phyloP scores from a whole-genome alignment of 2,113 vertebrate species.

The Charadrius vociferus region DNA sequence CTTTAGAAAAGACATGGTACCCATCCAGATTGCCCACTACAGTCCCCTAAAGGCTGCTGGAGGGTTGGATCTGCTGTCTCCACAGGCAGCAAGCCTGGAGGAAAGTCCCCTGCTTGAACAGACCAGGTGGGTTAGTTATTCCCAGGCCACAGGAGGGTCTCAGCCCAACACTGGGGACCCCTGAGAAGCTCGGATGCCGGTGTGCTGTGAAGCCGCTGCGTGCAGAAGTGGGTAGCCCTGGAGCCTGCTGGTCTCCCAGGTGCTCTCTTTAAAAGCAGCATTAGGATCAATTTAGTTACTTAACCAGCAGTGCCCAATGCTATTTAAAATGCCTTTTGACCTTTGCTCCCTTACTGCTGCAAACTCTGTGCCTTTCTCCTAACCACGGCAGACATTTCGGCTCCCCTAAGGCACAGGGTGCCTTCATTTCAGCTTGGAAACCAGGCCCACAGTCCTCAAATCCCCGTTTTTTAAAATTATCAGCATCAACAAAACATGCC shows the following conservation, averaged over 20 bases:
- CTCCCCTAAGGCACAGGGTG: neutral
- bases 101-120: neutral
- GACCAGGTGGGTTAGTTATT: neutral
- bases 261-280: neutral
- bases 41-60: neutral
- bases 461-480: neutral
- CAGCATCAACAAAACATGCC: neutral
- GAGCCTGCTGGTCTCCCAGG: neutral
- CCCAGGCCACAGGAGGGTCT: neutral
- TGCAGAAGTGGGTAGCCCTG: neutral
- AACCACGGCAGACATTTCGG: fast-evolving
- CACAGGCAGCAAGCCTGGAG: neutral
- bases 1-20: neutral
- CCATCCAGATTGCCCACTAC: neutral
- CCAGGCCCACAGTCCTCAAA: neutral
- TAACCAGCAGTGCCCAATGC: neutral
- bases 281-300: neutral
- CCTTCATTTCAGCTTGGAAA: neutral
- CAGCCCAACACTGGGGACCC: neutral
- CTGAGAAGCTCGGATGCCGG: neutral
- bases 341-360: neutral
- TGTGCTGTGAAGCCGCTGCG: neutral
- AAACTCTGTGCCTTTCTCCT: neutral
- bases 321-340: neutral
- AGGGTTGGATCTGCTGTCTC: neutral